These are phyloP conservation scores for Rhegmatorhina hoffmannsi DNA, from an alignment of 2,113 vertebrate genomes.

Conservation along the genomic window DNA sequence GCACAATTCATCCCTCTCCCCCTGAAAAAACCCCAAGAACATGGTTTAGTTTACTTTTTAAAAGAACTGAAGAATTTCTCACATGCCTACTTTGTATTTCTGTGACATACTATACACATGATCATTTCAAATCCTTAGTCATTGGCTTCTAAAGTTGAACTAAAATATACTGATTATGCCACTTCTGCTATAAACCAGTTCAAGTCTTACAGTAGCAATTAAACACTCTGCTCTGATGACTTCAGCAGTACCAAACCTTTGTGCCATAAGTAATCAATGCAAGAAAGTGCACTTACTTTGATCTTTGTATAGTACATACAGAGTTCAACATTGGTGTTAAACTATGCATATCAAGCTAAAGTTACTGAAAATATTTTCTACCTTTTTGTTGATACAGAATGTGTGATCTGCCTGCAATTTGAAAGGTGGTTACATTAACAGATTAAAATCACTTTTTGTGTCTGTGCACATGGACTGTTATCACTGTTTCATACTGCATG, in stretches of 20 bases:
- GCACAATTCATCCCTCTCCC: not conserved
- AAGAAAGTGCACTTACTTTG: slow-evolving; percentile 65
- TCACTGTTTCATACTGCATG: not conserved
- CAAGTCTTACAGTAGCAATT: not conserved
- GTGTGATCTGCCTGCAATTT: slow-evolving; percentile 21
- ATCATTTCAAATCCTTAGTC: not conserved
- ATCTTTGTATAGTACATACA: slow-evolving; percentile 51
- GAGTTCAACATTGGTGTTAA: slow-evolving; percentile 54
- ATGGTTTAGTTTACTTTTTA: not conserved
- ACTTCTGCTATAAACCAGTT: slow-evolving; percentile 23
- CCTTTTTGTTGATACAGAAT: not conserved
- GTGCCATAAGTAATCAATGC: slow-evolving; percentile 38
- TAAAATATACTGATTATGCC: not conserved
- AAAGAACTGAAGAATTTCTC: not conserved
- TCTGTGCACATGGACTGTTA: not conserved
- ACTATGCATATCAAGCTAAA: slow-evolving; percentile 46
- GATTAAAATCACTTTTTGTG: slow-evolving; percentile 50
- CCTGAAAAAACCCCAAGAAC: not conserved
- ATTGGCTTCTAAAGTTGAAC: not conserved
- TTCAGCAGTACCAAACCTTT: slow-evolving; percentile 39
- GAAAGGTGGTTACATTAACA: slow-evolving; percentile 9
- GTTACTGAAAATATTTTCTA: slow-evolving; percentile 54
- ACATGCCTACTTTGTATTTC: not conserved
- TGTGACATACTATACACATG: not conserved
- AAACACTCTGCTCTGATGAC: not conserved